Evolutionary conservation across 1,140 invertebrate genomes (phyloP), one percentile per base, ranked within the genome.

Genomic region (Monomorium pharaonis): DNA sequence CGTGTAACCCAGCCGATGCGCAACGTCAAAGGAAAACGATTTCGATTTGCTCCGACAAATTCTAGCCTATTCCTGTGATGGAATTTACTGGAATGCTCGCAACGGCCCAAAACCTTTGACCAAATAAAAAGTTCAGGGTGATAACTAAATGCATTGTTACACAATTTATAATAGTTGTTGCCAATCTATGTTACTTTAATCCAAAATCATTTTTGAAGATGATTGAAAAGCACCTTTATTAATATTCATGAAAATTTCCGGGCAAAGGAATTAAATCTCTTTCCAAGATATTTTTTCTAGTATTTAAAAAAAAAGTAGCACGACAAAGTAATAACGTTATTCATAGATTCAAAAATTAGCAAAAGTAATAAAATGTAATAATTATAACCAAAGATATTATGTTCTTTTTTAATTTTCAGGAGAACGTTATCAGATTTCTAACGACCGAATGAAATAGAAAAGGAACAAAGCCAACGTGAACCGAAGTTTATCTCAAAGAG

Each of bases 1-100:
- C 67, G 78, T 83, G 54, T 83, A 83, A 83, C 51, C 67, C 67
- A 72, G 33, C 44, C 65, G 65, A 27, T 54, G 51, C n/a, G 51
- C 18, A 33, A 37, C 67, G 18, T 83, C 78, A 83, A 83, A 83
- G 78, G 78, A n/a, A 83, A 81, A 83, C 67, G 37, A 74, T 83
- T 83, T 74, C 78, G 67, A 83, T 74, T 60, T 83, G 24, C 54
- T 24, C 24, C 67, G 37, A 83, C 67, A 83, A 83, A 72, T 83
- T 58, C 54, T 18, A 37, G 24, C 24, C 65, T 78, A 51, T 21
- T 63, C 27, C 42, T 67, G 14, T 12, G 21, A 21, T 65, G 30
- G 30, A 37, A 78, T 63, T 49, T 51, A 37, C 9, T 30, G 27
- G 14, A 16, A 12, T 63, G 42, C 6, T 60, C 30, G 42, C 18